Percentiles rank a stretch among this genome's conserved stretches.
phyloP scores from a whole-genome alignment of 2,113 vertebrate genomes.

The Balaeniceps rex region DNA sequence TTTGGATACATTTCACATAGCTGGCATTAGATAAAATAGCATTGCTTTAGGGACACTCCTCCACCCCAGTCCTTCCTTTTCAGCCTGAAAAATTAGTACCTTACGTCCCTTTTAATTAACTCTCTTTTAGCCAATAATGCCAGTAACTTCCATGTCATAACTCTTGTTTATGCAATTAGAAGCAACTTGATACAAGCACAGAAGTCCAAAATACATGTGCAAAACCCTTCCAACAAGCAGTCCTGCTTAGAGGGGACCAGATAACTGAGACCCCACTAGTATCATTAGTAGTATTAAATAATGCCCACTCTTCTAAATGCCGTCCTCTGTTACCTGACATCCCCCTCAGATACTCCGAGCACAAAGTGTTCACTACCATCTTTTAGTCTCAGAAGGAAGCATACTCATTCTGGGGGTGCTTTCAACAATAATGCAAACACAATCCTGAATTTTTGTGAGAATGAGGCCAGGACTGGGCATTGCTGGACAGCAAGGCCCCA shows the following conservation, averaged over 20 bases:
- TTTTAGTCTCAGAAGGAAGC: neutral
- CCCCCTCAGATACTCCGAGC: fast-evolving
- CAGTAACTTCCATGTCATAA: neutral
- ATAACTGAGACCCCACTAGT: neutral
- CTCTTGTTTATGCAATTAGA: neutral
- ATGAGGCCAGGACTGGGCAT: neutral
- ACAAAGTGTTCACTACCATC: neutral
- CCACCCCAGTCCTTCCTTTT: neutral
- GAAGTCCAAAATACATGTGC: neutral
- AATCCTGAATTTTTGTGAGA: neutral
- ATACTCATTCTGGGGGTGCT: neutral
- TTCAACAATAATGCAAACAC: neutral
- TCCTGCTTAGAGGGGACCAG: neutral
- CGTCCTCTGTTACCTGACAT: neutral
- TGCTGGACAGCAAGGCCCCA: neutral
- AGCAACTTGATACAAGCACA: neutral
- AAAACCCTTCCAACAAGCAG: neutral
- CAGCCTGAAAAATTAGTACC: neutral
- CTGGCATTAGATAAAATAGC: neutral
- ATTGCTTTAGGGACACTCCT: neutral
- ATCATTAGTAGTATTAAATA: neutral
- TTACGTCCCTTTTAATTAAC: neutral
- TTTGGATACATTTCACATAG: neutral
- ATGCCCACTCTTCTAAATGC: neutral
- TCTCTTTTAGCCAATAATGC: neutral